Conservation (phyloP, 2,113 vertebrate genomes). For the Lagopus muta region DNA sequence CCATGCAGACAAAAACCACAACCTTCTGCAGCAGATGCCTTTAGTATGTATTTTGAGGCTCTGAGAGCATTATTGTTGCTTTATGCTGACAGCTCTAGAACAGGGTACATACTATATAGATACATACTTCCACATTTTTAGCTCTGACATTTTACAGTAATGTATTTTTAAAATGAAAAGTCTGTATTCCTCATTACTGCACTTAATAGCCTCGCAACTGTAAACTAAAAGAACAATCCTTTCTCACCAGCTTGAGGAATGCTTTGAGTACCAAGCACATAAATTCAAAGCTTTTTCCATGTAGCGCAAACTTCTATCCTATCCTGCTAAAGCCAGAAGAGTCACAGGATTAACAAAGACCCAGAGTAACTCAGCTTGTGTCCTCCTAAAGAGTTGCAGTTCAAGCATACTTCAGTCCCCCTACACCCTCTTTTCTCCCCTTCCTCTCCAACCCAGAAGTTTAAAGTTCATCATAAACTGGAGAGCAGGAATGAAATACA, state of each 20-base stretch:
- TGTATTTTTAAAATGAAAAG: not conserved
- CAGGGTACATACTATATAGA: not conserved
- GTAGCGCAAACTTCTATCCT: not conserved
- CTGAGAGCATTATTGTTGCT: not conserved
- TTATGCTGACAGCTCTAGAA: not conserved
- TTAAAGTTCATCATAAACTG: not conserved
- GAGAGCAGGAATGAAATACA: not conserved
- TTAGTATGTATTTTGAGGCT: not conserved
- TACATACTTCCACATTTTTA: not conserved
- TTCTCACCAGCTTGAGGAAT: not conserved
- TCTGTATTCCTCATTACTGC: not conserved
- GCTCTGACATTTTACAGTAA: not conserved
- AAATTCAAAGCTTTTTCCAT: not conserved
- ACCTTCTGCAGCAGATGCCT: not conserved
- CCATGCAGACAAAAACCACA: too few relatives aligned
- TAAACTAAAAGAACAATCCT: not conserved
- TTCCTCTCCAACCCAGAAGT: not conserved
- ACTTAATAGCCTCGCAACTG: not conserved
- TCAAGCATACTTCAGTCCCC: accelerated
- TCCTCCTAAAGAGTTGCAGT: not conserved
- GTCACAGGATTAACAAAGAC: not conserved
- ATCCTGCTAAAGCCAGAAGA: not conserved
- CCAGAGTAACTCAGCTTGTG: not conserved
- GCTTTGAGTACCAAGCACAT: not conserved
- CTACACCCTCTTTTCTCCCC: not conserved